These are phyloP conservation scores for Riptortus pedestris DNA, from an alignment of 1,140 invertebrate genomes.

Conservation along the genomic window DNA sequence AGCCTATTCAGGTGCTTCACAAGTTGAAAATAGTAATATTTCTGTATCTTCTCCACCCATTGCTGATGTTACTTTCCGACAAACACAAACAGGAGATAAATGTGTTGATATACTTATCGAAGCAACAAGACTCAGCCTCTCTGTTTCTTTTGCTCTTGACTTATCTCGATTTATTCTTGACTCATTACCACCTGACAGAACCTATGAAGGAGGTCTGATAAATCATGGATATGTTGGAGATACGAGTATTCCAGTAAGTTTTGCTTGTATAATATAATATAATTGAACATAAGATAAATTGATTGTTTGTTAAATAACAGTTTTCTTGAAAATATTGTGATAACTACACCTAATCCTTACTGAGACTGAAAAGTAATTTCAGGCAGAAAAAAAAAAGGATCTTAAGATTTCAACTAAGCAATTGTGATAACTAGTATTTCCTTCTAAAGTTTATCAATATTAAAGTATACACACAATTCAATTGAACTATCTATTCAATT, in stretches of 20 bases:
- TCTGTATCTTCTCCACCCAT: conserved; percentile 55
- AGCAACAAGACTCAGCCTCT: conserved; percentile 58
- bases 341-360: too few relatives aligned
- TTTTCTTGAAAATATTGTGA: too few relatives aligned
- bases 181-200: conserved; percentile 46
- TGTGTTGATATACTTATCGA: conserved; percentile 59
- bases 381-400: too few relatives aligned
- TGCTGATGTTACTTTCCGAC: conserved; percentile 51
- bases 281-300: conserved; percentile 3
- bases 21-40: conserved; percentile 43
- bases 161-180: conserved; percentile 56
- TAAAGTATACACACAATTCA: too few relatives aligned
- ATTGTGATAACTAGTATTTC: too few relatives aligned
- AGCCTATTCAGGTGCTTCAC: conserved; percentile 47
- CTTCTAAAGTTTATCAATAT: too few relatives aligned
- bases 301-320: background rate
- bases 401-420: too few relatives aligned
- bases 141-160: conserved; percentile 57
- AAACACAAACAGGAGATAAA: conserved; percentile 50
- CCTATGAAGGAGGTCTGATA: conserved; percentile 50
- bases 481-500: too few relatives aligned
- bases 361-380: too few relatives aligned
- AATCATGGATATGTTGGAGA: conserved; percentile 57
- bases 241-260: conserved; percentile 33
- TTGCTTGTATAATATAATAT: background rate